A percentile compares a stretch with the other conserved stretches of the same genome.
Evolutionary conservation across 1,140 invertebrate species (phyloP).

Genomic region (Halesus radiatus): DNA sequence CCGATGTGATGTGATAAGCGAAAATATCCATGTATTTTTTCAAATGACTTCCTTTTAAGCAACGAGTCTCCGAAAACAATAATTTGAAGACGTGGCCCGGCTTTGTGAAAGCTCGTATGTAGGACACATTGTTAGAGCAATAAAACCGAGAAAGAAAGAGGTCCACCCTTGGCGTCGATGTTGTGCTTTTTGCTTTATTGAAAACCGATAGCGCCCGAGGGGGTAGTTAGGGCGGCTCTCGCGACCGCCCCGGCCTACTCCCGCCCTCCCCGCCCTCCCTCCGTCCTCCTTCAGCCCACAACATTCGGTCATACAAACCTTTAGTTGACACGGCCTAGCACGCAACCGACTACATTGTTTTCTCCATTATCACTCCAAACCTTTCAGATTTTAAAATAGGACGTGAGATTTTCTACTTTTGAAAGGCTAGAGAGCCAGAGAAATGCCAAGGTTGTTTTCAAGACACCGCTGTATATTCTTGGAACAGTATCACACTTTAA

Average conservation of each 20-base stretch:
- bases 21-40: no score
- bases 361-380: not conserved
- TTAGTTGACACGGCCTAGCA: slow-evolving; percentile 38
- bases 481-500: no score
- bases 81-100: not conserved
- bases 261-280: not conserved
- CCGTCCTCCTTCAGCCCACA: not conserved
- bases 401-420: not conserved
- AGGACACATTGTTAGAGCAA: slow-evolving; percentile 29
- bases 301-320: not conserved
- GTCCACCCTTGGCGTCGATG: slow-evolving; percentile 25
- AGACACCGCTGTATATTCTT: no score
- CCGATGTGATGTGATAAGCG: no score
- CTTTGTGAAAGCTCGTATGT: slow-evolving; percentile 5
- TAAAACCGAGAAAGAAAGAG: slow-evolving; percentile 41
- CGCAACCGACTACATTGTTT: slow-evolving; percentile 35
- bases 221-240: slow-evolving; percentile 44
- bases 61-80: not conserved
- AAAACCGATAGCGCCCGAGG: slow-evolving; percentile 52
- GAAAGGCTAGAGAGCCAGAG: no score
- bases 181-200: slow-evolving; percentile 53
- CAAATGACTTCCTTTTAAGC: not conserved
- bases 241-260: slow-evolving; percentile 17
- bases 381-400: not conserved
- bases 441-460: no score